Conservation (phyloP, 2,888 invertebrate genomes). For the Carcina quercana region DNA sequence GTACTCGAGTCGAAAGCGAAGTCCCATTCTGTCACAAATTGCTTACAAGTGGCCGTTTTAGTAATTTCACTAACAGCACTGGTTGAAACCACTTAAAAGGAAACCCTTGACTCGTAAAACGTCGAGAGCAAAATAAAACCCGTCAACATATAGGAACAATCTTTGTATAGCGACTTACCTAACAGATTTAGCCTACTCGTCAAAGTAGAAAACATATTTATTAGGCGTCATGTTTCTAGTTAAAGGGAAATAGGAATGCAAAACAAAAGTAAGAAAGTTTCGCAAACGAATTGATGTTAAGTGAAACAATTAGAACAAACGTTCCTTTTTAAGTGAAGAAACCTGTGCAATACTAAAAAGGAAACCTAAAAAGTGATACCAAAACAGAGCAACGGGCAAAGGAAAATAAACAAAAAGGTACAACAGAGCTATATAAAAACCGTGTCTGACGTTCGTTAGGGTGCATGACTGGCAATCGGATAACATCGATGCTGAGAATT, state of each 20-base stretch:
- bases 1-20: too few species aligned
- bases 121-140: too few species aligned
- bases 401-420: conserved; percentile 55
- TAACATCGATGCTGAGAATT: conserved; percentile 25
- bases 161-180: too few species aligned
- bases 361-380: conserved; percentile 48
- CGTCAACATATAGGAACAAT: too few species aligned
- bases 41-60: conserved; percentile 35
- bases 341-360: conserved; percentile 38
- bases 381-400: conserved; percentile 37
- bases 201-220: too few species aligned
- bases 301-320: conserved; percentile 22
- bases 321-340: conserved; percentile 28
- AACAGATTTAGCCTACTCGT: too few species aligned
- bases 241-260: too few species aligned
- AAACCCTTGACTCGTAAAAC: conserved; percentile 19
- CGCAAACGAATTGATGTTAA: too few species aligned
- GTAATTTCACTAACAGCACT: conserved; percentile 29
- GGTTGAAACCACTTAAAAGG: conserved; percentile 18
- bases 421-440: conserved; percentile 39
- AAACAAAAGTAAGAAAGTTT: too few species aligned
- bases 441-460: conserved; percentile 55
- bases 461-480: conserved; percentile 67
- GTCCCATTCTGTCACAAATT: conserved; percentile 23
- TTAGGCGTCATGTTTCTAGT: too few species aligned